Percentiles rank a stretch among this genome's conserved stretches.
Conservation (phyloP, 1,140 invertebrate species). For the Drosophila murphyi region DNA sequence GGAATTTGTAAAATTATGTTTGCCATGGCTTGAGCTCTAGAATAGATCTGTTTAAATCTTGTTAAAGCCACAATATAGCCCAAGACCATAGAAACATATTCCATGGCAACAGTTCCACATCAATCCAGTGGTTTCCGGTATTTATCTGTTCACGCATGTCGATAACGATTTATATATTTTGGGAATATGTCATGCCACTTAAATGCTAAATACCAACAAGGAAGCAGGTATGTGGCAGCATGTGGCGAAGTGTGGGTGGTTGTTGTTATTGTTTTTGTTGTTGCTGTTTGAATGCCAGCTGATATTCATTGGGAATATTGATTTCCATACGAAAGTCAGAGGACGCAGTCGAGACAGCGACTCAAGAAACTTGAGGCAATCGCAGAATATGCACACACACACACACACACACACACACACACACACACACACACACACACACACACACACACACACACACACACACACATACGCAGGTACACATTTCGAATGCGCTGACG, state of each 20-base stretch:
- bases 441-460: conserved; percentile 21
- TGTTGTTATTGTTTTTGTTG: neutral
- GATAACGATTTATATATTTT: conserved; percentile 64
- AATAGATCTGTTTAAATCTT: no score
- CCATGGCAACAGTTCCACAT: no score
- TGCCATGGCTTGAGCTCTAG: no score
- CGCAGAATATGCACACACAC: conserved; percentile 36
- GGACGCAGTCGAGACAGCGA: conserved; percentile 35
- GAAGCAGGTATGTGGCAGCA: neutral
- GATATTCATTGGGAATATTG: conserved; percentile 78
- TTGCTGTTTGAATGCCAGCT: conserved; percentile 45
- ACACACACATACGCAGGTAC: conserved; percentile 14
- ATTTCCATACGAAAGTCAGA: conserved; percentile 72
- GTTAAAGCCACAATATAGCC: no score
- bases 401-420: conserved; percentile 13
- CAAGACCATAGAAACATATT: no score
- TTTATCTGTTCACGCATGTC: conserved; percentile 3
- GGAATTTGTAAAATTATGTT: no score
- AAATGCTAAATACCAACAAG: conserved; percentile 43
- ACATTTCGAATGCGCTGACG: conserved; percentile 62
- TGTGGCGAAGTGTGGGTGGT: neutral
- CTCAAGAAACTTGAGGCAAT: conserved; percentile 40
- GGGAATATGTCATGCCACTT: conserved; percentile 36
- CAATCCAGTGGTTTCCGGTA: neutral
- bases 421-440: conserved; percentile 18